Conservation (phyloP, 2,797 vertebrate genomes). For the Apogon hyalosoma region DNA sequence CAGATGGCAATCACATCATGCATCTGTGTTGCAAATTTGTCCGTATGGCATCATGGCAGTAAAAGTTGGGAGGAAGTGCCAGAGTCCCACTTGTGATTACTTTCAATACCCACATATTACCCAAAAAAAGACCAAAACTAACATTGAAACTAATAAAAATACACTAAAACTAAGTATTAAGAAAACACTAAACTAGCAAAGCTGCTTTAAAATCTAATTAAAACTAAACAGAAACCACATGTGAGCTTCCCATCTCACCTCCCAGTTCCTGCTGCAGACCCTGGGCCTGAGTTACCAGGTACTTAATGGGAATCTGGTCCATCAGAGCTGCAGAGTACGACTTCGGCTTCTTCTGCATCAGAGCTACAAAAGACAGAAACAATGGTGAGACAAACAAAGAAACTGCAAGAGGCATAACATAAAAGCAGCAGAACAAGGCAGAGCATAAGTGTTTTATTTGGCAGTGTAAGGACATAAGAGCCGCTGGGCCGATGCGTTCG, state of each 20-base stretch:
- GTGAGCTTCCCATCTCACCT: slow-evolving; percentile 79
- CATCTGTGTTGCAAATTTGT: too few species aligned
- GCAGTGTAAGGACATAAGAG: slow-evolving; percentile 53
- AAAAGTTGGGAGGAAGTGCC: too few species aligned
- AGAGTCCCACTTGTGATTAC: too few species aligned
- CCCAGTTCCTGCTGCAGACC: slow-evolving; percentile 96
- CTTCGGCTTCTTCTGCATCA: slow-evolving; percentile 97
- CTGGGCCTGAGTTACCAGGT: slow-evolving; percentile 96
- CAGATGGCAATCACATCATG: too few species aligned
- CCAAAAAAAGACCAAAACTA: too few species aligned
- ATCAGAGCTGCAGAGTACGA: slow-evolving; percentile 96
- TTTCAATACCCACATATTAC: too few species aligned
- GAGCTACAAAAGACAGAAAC: slow-evolving; percentile 78
- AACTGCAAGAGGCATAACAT: slow-evolving; percentile 19
- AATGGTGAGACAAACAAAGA: slow-evolving; percentile 11
- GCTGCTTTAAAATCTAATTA: too few species aligned
- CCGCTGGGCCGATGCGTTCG: slow-evolving; percentile 42
- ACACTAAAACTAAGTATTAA: too few species aligned
- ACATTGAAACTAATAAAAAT: too few species aligned
- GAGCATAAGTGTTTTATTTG: slow-evolving; percentile 51
- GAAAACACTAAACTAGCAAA: too few species aligned
- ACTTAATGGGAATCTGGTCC: slow-evolving; percentile 99
- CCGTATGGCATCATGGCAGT: too few species aligned
- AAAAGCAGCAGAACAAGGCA: slow-evolving; percentile 45
- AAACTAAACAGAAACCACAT: too few species aligned